phyloP scores from a whole-genome alignment of 2,113 vertebrate genomes.

The Eolophus roseicapilla region DNA sequence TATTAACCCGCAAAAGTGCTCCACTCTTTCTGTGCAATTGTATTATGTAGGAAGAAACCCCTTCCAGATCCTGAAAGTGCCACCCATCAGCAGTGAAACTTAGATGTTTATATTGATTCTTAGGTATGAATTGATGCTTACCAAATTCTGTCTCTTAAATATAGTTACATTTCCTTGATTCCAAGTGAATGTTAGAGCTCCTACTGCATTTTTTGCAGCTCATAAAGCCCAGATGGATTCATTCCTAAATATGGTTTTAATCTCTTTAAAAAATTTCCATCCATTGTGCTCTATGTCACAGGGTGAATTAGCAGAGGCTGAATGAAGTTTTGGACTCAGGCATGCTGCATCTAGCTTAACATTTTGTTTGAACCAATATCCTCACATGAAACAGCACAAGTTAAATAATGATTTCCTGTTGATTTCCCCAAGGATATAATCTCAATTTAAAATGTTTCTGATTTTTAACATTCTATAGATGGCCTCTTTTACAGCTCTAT shows the following conservation, averaged over 20 bases:
- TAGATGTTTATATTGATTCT: background rate
- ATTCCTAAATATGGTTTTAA: conserved; percentile 46
- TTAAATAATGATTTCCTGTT: background rate
- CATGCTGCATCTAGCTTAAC: background rate
- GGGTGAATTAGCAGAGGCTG: conserved; percentile 46
- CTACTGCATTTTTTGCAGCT: conserved; percentile 18
- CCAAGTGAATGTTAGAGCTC: conserved; percentile 12
- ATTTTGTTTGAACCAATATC: background rate
- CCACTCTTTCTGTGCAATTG: background rate
- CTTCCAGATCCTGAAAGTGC: background rate
- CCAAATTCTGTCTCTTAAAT: background rate
- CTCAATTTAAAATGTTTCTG: conserved; percentile 14
- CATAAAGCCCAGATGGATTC: conserved; percentile 22
- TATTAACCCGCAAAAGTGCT: background rate
- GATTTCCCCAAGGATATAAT: conserved; percentile 18
- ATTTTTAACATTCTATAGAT: conserved; percentile 27
- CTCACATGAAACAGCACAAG: background rate
- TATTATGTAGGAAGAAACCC: background rate
- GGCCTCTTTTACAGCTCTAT: background rate
- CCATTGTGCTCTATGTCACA: background rate
- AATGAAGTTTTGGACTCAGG: conserved; percentile 8
- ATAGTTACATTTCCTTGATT: background rate
- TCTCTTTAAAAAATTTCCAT: conserved; percentile 14
- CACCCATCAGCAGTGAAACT: background rate
- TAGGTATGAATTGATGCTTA: background rate